Base-by-base conservation (phyloP, 2,797 vertebrate species). In the Etheostoma nigrum region DNA sequence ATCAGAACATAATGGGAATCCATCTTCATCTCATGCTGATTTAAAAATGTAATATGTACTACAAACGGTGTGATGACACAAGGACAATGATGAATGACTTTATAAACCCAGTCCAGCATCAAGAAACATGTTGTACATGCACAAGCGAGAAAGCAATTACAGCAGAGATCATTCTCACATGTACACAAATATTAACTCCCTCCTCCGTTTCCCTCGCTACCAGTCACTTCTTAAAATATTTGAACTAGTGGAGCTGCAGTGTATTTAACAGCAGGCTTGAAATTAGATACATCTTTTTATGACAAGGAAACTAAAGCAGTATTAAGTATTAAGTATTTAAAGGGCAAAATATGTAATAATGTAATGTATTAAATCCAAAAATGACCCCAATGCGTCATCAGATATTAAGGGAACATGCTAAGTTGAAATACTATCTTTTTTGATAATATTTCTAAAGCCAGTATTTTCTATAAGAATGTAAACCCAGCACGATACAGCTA, bases 91-190 rank as follows among this genome's bases (percentile, higher is more conserved):
- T 80, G 78, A 81, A 91, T 88, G 80, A 70, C 69, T 86, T 87
- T 84, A 82, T 72, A 86, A 86, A 85, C 58, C 6, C 5, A 78
- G 52, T 82, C 72, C 61, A 78, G 83, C 72, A 21, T 48, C 23
- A 78, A 57, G 71, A 74, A 68, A 71, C 66, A 86, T 86, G 84
- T 70, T 67, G 40, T 73, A 84, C 82, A 79, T 85, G 83, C 74
- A 67, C 72, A 84, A 85, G 76, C 64, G 61, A 81, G 77, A 86
- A 89, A 87, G 81, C 75, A 85, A 90, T 90, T 87, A 90, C 47
- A 85, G 73, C 52, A 67, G 55, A 79, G 70, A 87, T 86, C 19
- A 79, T 86, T 89, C 54, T 85, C 59, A 57, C 52, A 70, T 33
- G 61, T 40, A 83, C 78, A 79, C 59, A 79, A 78, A 87, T 86